Base-by-base conservation (phyloP, 1,140 invertebrate species). In the Drosophila pachea region DNA sequence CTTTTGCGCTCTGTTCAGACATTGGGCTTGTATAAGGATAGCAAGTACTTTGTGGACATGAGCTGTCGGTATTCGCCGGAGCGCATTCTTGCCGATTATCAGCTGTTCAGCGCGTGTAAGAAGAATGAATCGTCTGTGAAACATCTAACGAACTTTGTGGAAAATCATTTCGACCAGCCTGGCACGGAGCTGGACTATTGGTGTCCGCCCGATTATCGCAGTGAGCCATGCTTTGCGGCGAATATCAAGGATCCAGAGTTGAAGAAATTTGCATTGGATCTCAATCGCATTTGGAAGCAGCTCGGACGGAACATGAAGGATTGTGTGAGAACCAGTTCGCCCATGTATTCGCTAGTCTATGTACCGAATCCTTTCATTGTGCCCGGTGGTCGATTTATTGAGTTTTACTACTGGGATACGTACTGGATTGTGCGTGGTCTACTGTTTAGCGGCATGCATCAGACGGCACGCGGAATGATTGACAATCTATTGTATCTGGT, bases 331-430 rank as follows among this genome's bases (percentile, higher is more conserved):
- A 55, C 91, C 0, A 92, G 95, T 86, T 91, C 92, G 5, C 92
- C 96, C 5, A 90, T 92, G 0, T 95, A 95, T 86, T 96, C 96
- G n/a, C 95, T 97, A 48, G 95, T 98, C 36, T 96, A 96, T 81
- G 93, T 98, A 2, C 93, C 95, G 4, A 92, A 98, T 88, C 95
- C 96, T 0, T 94, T 97, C 22, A 97, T 98, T 64, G 95, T 98
- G 0, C 97, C 97, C 12, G 96, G 97, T 16, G 96, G 96, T 2
- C 89, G 96, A 50, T 98, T 97, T 88, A 92, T 95, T 2, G 95
- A 97, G 88, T 95, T 97, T 83, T 98, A 97, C 89, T 98, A 98
- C 87, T 98, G 97, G 97, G 97, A 98, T 75, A 96, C 97, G 0
- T 98, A 96, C 83, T 98, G 97, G 97, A 97, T 98, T 11, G 91